These are phyloP conservation scores for Suricata suricatta DNA, from an alignment of 2,113 vertebrate genomes.

Conservation along the genomic window DNA sequence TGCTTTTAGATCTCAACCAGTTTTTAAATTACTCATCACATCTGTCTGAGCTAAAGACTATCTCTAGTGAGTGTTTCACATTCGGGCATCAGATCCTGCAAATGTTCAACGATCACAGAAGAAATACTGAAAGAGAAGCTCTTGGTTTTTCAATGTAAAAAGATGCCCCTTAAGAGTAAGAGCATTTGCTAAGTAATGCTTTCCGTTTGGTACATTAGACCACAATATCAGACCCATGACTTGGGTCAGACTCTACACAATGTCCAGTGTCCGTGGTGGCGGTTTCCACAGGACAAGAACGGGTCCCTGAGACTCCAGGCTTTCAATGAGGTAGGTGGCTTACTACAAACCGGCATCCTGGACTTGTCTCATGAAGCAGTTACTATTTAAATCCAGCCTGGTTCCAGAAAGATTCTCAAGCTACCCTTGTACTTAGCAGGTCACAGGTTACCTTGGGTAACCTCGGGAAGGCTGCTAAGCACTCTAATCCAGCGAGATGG, in stretches of 20 bases:
- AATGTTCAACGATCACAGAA: background rate
- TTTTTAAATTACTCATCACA: slow-evolving; percentile 37
- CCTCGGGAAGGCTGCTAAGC: background rate
- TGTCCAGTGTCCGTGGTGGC: background rate
- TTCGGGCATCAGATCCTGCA: background rate
- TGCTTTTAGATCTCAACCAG: background rate
- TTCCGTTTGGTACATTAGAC: background rate
- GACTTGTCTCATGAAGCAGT: background rate
- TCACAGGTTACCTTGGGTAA: background rate
- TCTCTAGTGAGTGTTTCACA: background rate
- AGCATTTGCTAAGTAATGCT: background rate
- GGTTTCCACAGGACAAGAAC: background rate
- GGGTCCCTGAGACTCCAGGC: background rate
- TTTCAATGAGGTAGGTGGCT: background rate
- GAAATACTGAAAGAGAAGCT: background rate
- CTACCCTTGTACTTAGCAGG: background rate
- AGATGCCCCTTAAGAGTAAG: background rate
- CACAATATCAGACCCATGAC: background rate
- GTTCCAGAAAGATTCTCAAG: background rate
- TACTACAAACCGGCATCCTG: background rate
- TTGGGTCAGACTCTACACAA: background rate
- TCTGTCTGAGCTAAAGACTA: slow-evolving; percentile 39
- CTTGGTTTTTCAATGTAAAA: background rate
- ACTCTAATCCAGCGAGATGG: background rate
- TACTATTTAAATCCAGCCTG: background rate